These are phyloP conservation scores for Hemistola chrysoprasaria DNA, from an alignment of 2,888 invertebrate species.

Conservation along the genomic window DNA sequence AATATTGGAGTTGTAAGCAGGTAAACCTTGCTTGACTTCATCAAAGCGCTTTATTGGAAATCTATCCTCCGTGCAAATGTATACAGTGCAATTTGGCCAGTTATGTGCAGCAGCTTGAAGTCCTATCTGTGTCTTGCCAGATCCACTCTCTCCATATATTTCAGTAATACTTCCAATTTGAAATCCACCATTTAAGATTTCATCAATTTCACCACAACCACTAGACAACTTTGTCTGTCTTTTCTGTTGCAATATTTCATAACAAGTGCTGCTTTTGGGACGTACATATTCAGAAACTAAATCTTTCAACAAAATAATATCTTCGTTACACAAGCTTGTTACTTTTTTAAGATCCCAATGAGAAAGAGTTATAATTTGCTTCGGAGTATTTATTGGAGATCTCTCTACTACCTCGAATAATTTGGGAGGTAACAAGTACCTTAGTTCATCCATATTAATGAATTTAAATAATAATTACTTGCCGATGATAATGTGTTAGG, in stretches of 20 bases:
- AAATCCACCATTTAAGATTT: constrained; percentile 85
- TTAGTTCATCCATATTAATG: constrained; percentile 22
- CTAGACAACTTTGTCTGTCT: constrained; percentile 50
- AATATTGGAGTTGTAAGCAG: constrained; percentile 29
- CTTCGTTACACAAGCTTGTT: constrained; percentile 56
- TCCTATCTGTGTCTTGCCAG: constrained; percentile 91
- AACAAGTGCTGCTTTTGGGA: constrained; percentile 41
- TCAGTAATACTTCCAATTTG: constrained; percentile 87
- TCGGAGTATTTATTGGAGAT: constrained; percentile 55
- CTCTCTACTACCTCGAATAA: constrained; percentile 54
- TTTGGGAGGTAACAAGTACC: constrained; percentile 45
- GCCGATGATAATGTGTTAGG: too few species aligned
- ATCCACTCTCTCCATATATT: constrained; percentile 90
- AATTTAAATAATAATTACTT: neutral
- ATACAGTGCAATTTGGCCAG: constrained; percentile 83
- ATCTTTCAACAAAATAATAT: constrained; percentile 54
- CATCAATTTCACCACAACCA: constrained; percentile 84
- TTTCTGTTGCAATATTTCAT: constrained; percentile 35
- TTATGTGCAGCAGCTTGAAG: constrained; percentile 86
- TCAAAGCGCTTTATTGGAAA: constrained; percentile 77
- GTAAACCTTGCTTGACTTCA: constrained; percentile 50
- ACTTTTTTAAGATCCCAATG: constrained; percentile 60
- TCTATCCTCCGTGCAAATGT: constrained; percentile 89
- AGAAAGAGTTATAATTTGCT: constrained; percentile 56
- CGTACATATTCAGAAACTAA: constrained; percentile 44